phyloP scores from a whole-genome alignment of 2,797 vertebrate genomes.

The Danio albolineatus region DNA sequence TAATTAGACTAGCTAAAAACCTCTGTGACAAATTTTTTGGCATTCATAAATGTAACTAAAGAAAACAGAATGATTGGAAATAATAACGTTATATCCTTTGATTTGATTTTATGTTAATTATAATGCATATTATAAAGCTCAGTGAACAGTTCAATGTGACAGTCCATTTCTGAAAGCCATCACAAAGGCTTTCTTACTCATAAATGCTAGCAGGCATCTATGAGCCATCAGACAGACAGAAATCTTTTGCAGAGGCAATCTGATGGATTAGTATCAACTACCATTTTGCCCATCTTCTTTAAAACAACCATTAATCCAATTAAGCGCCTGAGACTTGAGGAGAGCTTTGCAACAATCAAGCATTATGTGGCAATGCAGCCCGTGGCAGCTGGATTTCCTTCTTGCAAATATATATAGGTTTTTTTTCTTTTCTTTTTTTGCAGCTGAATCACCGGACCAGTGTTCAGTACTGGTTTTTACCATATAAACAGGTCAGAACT shows the following conservation, averaged over 20 bases:
- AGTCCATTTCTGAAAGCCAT: slow-evolving; percentile 46
- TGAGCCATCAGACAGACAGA: slow-evolving; percentile 55
- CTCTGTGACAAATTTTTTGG: slow-evolving; percentile 80
- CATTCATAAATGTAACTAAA: slow-evolving; percentile 82
- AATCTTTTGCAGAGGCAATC: slow-evolving; percentile 58
- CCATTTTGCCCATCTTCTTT: slow-evolving; percentile 56
- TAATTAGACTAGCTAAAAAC: slow-evolving; percentile 84
- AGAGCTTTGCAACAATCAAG: slow-evolving; percentile 27
- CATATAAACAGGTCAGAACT: slow-evolving; percentile 10
- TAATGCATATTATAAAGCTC: slow-evolving; percentile 36
- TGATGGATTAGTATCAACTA: slow-evolving; percentile 61
- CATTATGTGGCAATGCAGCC: slow-evolving; percentile 12
- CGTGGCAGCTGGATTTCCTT: slow-evolving; percentile 12
- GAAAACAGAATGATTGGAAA: slow-evolving; percentile 70
- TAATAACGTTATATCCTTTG: slow-evolving; percentile 63
- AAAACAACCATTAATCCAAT: slow-evolving; percentile 67
- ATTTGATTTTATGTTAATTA: slow-evolving; percentile 42
- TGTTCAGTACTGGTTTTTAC: neutral
- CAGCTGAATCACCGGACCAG: neutral
- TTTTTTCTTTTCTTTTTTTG: too few relatives aligned
- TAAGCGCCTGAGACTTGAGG: slow-evolving; percentile 55
- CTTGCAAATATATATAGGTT: neutral
- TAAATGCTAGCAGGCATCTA: slow-evolving; percentile 40
- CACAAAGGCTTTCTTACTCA: slow-evolving; percentile 34
- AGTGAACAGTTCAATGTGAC: slow-evolving; percentile 29